phyloP scores from a whole-genome alignment of 2,797 vertebrate genomes.

The Sebastes nivosus region DNA sequence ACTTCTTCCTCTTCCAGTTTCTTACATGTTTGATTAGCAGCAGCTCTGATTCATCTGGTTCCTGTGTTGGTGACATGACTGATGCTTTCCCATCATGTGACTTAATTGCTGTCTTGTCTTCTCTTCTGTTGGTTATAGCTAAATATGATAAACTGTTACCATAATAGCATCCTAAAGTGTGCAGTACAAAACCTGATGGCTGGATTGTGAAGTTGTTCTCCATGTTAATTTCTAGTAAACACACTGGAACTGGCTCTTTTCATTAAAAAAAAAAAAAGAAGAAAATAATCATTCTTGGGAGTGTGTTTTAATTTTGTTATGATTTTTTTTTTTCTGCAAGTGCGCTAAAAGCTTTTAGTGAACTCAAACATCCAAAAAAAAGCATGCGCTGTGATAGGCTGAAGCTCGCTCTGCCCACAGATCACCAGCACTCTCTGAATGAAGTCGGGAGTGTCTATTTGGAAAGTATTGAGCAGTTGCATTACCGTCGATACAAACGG shows the following conservation, averaged over 20 bases:
- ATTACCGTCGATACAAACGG: conserved; percentile 68
- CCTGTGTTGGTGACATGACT: conserved; percentile 44
- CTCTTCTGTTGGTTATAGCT: conserved; percentile 56
- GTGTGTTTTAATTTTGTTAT: conserved; percentile 1
- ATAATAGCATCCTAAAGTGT: conserved; percentile 64
- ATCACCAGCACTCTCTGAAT: conserved; percentile 41
- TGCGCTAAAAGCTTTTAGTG: background rate
- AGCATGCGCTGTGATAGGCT: conserved; percentile 4
- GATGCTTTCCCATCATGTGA: conserved; percentile 46
- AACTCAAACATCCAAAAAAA: conserved; percentile 24
- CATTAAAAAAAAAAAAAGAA: conserved; percentile 70
- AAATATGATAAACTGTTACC: conserved; percentile 57
- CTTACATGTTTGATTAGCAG: conserved; percentile 30
- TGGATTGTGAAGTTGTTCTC: conserved; percentile 72
- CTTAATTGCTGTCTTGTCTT: conserved; percentile 50
- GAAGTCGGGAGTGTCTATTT: conserved; percentile 64
- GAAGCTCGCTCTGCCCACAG: background rate
- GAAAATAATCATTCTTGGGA: conserved; percentile 7
- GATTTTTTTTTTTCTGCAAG: background rate
- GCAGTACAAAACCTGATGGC: conserved; percentile 69
- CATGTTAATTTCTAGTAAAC: conserved; percentile 71
- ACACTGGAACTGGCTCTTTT: conserved; percentile 79
- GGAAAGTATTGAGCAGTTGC: conserved; percentile 77
- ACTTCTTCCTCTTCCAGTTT: conserved; percentile 23
- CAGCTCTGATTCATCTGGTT: conserved; percentile 21